Evolutionary conservation across 2,888 invertebrate genomes (phyloP), one percentile per base, ranked within the genome.

Genomic region (Ctenicera cuprea): DNA sequence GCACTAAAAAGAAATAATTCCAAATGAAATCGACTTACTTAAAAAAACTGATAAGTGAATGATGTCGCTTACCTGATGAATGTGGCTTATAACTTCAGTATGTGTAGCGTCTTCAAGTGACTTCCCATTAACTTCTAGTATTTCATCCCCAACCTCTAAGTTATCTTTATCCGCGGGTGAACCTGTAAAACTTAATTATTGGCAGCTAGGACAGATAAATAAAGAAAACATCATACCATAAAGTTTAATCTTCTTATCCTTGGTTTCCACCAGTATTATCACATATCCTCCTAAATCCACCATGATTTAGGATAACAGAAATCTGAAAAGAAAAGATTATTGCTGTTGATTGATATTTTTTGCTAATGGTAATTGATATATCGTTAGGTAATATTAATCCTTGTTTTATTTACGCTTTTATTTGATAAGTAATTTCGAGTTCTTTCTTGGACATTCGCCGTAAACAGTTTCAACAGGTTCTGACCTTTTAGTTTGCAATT

Each of bases 81-180:
- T 97, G 86, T 97, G 96, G 38, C 94, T 94, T 82, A 98, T 94
- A 84, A 98, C 95, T 88, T 98, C 97, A 0, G 95, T 93, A 86
- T 97, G 94, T 73, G 96, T 94, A 87, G 95, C 95, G 88, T 97
- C 95, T 83, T 97, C 96, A 83, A 98, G 89, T 79, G 93, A 93
- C 81, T 94, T 94, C 82, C 98, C 98, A 87, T 99, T 99, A 80
- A 99, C 96, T 89, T 97, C 97, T 88, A 98, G 91, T 86, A 99
- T 98, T 89, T 98, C 98, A 89, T 99, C 98, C 75, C 97, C 97
- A 84, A 98, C 94, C 89, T 97, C 96, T 88, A 98, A 89, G 88
- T 93, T 94, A 88, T 98, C 97, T 88, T 94, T 94, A 86, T 98
- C 97, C 71, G 97, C 97, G 78, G 95, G 95, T 78, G 95, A 96